Evolutionary conservation across 2,888 invertebrate genomes (phyloP), one percentile per base, ranked within the genome.

Genomic region (Byasa hedistus): DNA sequence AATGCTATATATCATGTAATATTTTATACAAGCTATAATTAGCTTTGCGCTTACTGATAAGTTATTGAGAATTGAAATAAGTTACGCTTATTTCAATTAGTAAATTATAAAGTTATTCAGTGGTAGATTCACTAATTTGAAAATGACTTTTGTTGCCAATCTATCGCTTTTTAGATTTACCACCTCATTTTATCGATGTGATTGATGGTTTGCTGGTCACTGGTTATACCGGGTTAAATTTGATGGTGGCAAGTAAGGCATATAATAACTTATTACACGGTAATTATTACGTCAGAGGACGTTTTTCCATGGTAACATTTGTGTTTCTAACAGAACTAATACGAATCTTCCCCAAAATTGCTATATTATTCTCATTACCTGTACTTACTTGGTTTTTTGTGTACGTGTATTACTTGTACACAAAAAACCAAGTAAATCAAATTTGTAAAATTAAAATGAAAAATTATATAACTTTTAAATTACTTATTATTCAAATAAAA

Each of bases 11-110:
- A 52, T 23, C 22, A 32, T 52, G 32, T 52, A 52, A 24, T 39
- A 23, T 36, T 64, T 57, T 36, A 39, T 52, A 36, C 24, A 51
- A 63, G 22, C 44, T 24, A 48, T 57, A 8, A 52, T 21, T 21
- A 21, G 21, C 21, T 22, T 21, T 7, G 22, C 12, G 4, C 52
- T 52, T 8, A 4, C 5, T n/a, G 21, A n/a, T 48, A 48, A 48
- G 48, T 21, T 52, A 52, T 52, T 52, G n/a, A 52, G n/a, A 21
- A 52, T 52, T 52, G 44, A 44, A 44, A 17, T 52, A 21, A 48
- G 48, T 48, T 15, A 4, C 17, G n/a, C 19, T 1, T 48, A 48
- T 48, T 48, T n/a, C 5, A 52, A 21, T 21, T 21, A 21, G 21
- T 52, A 21, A 15, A 44, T 44, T 44, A 44, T 44, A 44, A 4